A percentile compares a stretch with the other conserved stretches of the same genome.
These are phyloP conservation scores for Eugnorisma glareosa DNA, from an alignment of 2,888 invertebrate genomes.

Conservation along the genomic window DNA sequence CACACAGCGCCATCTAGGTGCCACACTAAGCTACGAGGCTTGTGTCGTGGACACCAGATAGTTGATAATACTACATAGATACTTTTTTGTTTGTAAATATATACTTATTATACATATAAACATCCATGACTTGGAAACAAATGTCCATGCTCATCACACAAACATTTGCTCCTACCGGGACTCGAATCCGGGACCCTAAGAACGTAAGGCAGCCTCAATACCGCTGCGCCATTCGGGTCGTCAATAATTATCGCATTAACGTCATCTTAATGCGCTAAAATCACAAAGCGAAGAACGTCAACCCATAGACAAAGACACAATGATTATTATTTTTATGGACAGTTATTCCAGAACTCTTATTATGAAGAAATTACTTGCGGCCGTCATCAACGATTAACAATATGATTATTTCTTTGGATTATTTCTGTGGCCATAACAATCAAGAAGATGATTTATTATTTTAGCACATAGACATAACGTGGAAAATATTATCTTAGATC, in stretches of 20 bases:
- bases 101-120: no score
- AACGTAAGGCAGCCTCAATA: no score
- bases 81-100: no score
- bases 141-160: no score
- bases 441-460: constrained; percentile 19
- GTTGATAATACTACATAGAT: no score
- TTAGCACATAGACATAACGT: neutral
- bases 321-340: constrained; percentile 25
- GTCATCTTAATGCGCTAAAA: neutral
- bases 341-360: constrained; percentile 23
- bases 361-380: constrained; percentile 1
- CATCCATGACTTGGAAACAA: no score
- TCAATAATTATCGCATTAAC: neutral
- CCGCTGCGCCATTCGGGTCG: no score
- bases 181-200: no score
- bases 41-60: no score
- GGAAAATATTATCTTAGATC: neutral
- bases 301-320: neutral
- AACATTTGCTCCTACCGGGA: no score
- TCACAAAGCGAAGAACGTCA: constrained; percentile 12
- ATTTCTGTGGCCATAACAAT: constrained; percentile 24
- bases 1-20: no score
- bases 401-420: constrained; percentile 26
- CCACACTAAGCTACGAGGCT: no score
- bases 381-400: neutral